Evolutionary conservation across 2,113 vertebrate species (phyloP).

Genomic region (Pristiophorus japonicus): DNA sequence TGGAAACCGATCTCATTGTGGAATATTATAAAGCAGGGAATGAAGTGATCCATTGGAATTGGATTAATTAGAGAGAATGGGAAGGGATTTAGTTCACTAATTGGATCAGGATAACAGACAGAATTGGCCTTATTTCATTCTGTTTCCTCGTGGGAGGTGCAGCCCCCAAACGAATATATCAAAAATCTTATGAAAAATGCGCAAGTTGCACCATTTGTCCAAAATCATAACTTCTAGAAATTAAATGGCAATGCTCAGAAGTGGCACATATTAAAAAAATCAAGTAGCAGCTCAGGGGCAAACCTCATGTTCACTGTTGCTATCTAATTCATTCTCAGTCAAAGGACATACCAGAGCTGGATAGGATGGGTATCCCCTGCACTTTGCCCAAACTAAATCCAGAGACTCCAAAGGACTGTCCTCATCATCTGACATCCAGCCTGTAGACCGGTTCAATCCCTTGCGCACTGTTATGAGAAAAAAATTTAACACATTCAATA

Average conservation of each 20-base stretch:
- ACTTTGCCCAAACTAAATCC: conserved; percentile 97
- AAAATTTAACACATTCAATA: conserved; percentile 30
- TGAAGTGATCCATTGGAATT: not conserved
- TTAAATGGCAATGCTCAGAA: not conserved
- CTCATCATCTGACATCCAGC: conserved; percentile 89
- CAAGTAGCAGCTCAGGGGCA: not conserved
- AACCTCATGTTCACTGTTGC: not conserved
- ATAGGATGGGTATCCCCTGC: conserved; percentile 94
- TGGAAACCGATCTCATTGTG: not conserved
- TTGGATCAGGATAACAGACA: not conserved
- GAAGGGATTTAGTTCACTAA: not conserved
- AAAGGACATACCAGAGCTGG: conserved; percentile 79
- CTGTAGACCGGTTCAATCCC: conserved; percentile 68
- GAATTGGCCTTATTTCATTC: not conserved
- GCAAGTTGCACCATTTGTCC: not conserved
- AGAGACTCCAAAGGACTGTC: conserved; percentile 86
- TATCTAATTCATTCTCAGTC: not conserved
- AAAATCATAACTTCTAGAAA: no score
- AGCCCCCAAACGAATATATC: not conserved
- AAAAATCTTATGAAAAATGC: not conserved
- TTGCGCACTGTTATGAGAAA: conserved; percentile 74
- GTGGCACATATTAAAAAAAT: not conserved
- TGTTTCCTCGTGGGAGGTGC: not conserved
- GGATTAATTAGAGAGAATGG: not conserved
- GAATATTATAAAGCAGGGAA: not conserved